Conservation (phyloP, 2,888 invertebrate genomes). For the Pseudeuparius sepicola region DNA sequence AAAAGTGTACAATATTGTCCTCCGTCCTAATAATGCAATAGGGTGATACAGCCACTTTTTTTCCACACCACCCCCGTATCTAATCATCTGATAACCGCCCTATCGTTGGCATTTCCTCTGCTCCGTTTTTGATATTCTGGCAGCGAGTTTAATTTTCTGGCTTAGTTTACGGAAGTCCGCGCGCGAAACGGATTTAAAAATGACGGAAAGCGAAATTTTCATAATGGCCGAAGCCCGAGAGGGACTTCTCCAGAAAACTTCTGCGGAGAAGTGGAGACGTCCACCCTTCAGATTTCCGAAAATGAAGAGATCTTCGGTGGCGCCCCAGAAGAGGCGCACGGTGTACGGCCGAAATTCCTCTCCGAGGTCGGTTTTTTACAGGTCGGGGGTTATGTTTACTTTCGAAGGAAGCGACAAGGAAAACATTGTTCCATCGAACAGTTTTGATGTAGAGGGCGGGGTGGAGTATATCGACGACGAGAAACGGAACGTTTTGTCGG, state of each 20-base stretch:
- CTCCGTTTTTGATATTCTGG: too few relatives aligned
- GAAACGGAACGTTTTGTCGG: background rate
- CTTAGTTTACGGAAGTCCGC: too few relatives aligned
- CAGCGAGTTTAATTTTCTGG: too few relatives aligned
- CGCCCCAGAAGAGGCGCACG: constrained; percentile 24
- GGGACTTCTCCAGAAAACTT: constrained; percentile 13
- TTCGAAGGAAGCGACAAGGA: constrained; percentile 12
- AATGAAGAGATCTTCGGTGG: constrained; percentile 24
- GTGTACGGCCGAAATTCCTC: constrained; percentile 21
- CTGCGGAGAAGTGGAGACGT: constrained; percentile 15
- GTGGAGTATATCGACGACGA: background rate
- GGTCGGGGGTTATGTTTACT: constrained; percentile 9
- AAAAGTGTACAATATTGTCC: too few relatives aligned
- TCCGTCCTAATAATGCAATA: too few relatives aligned
- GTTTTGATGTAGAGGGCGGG: constrained; percentile 3
- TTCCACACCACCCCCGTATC: too few relatives aligned
- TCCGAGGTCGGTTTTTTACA: constrained; percentile 20
- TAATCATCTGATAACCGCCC: too few relatives aligned
- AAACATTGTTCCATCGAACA: background rate
- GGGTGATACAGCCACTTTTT: too few relatives aligned
- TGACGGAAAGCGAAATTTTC: too few relatives aligned
- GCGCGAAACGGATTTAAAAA: too few relatives aligned
- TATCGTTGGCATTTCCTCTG: too few relatives aligned
- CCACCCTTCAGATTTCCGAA: constrained; percentile 19
- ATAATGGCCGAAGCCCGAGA: constrained; percentile 9